These are phyloP conservation scores for Netelia inedita DNA, from an alignment of 2,888 invertebrate species.

Conservation along the genomic window DNA sequence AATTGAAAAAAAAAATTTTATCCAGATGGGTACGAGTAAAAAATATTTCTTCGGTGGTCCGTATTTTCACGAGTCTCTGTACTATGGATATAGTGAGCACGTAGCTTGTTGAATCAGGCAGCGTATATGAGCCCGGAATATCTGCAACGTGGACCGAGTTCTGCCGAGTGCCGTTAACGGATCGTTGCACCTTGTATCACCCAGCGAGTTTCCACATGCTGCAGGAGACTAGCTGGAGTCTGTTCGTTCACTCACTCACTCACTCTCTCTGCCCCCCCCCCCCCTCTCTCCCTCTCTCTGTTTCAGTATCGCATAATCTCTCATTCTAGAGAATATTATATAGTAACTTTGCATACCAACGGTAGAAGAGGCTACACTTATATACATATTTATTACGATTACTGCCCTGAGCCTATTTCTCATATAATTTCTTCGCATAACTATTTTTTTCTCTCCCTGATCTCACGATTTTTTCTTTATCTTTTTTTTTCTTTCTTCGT, in stretches of 20 bases:
- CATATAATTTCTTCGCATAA: background rate
- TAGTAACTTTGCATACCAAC: constrained; percentile 10
- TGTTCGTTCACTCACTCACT: constrained; percentile 4
- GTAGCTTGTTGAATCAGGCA: background rate
- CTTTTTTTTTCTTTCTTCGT: background rate
- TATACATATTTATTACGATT: constrained; percentile 9
- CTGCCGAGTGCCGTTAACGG: constrained; percentile 60
- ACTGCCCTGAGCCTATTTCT: background rate
- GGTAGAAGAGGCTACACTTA: background rate
- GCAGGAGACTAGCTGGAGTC: constrained; percentile 57
- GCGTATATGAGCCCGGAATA: constrained; percentile 41
- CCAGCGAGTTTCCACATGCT: constrained; percentile 58
- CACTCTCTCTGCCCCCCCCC: background rate
- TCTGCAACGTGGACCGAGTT: constrained; percentile 59
- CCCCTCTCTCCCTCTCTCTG: constrained; percentile 2
- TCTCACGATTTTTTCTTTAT: background rate
- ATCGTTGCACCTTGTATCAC: constrained; percentile 66
- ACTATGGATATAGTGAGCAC: background rate
- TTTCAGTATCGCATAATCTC: constrained; percentile 28
- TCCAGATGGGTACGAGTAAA: too few species aligned
- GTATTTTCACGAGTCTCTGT: background rate
- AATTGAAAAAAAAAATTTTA: too few species aligned
- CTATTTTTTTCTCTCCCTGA: background rate
- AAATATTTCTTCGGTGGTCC: too few species aligned
- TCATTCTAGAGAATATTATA: constrained; percentile 7